Evolutionary conservation across 2,888 invertebrate genomes (phyloP).

Genomic region (Athrips mouffetella): DNA sequence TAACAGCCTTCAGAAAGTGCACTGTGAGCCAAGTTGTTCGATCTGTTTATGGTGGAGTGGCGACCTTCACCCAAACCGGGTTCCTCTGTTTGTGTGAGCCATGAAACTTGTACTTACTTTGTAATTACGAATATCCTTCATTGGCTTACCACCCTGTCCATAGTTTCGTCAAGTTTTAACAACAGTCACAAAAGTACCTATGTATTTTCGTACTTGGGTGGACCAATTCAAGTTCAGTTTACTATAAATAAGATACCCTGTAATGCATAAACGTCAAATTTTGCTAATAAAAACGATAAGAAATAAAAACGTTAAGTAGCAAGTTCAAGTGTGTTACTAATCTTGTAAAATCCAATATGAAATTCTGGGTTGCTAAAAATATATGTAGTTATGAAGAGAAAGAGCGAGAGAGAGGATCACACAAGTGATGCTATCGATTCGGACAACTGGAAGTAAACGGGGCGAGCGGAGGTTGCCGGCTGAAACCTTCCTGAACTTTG

Average conservation of each 20-base stretch:
- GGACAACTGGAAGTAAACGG: slow-evolving; percentile 14
- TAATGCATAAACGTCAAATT: too few species aligned
- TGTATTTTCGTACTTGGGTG: too few species aligned
- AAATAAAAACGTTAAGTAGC: too few species aligned
- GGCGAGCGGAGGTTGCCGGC: slow-evolving; percentile 1
- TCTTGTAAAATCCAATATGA: not conserved
- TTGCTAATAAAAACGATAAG: too few species aligned
- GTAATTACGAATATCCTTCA: too few species aligned
- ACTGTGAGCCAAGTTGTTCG: slow-evolving; percentile 35
- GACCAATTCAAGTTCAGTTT: too few species aligned
- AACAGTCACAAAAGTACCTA: too few species aligned
- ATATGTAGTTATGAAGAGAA: slow-evolving; percentile 1
- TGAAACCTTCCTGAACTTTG: not conserved
- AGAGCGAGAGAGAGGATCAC: slow-evolving; percentile 13
- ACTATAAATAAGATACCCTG: too few species aligned
- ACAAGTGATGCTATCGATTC: slow-evolving; percentile 17
- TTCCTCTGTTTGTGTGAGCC: slow-evolving; percentile 6
- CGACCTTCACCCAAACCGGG: slow-evolving; percentile 29
- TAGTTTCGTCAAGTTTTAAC: too few species aligned
- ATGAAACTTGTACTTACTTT: too few species aligned
- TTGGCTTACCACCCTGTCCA: too few species aligned
- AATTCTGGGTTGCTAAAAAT: not conserved
- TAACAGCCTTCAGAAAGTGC: slow-evolving; percentile 24
- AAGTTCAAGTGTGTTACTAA: not conserved
- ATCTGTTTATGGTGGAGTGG: slow-evolving; percentile 36